These are phyloP conservation scores for Palloptera scutellata DNA, from an alignment of 2,888 invertebrate species.

Conservation along the genomic window DNA sequence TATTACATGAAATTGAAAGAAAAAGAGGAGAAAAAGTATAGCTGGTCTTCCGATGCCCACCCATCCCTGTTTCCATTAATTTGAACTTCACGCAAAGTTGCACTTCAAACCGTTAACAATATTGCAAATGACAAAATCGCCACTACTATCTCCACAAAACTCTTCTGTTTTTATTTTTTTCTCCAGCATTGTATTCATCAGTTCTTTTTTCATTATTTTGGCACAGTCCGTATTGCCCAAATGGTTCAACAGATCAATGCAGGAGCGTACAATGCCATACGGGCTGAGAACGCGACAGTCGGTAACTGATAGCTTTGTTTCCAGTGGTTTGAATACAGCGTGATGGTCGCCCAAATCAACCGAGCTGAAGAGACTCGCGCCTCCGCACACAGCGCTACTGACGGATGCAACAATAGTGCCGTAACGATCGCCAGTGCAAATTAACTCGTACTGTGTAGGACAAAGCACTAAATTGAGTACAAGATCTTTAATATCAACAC, in stretches of 20 bases:
- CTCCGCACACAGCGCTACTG: constrained; percentile 51
- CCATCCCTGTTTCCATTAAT: too few relatives aligned
- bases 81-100: constrained; percentile 2
- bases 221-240: constrained; percentile 22
- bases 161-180: constrained; percentile 15
- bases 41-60: too few relatives aligned
- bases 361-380: constrained; percentile 51
- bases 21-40: too few relatives aligned
- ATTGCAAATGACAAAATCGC: constrained; percentile 27
- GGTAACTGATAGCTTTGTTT: constrained; percentile 52
- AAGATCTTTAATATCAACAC: constrained; percentile 44
- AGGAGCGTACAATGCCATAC: constrained; percentile 24
- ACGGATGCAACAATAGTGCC: constrained; percentile 52
- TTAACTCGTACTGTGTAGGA: constrained; percentile 49
- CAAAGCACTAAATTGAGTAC: constrained; percentile 41
- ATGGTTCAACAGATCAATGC: constrained; percentile 25
- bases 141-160: not conserved
- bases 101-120: constrained; percentile 26
- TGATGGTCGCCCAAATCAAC: constrained; percentile 49
- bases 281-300: constrained; percentile 43
- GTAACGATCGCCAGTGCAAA: constrained; percentile 52
- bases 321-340: constrained; percentile 56
- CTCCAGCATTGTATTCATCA: constrained; percentile 21
- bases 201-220: constrained; percentile 2
- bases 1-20: too few relatives aligned